phyloP scores from a whole-genome alignment of 2,888 invertebrate species.

The Melieria picta region DNA sequence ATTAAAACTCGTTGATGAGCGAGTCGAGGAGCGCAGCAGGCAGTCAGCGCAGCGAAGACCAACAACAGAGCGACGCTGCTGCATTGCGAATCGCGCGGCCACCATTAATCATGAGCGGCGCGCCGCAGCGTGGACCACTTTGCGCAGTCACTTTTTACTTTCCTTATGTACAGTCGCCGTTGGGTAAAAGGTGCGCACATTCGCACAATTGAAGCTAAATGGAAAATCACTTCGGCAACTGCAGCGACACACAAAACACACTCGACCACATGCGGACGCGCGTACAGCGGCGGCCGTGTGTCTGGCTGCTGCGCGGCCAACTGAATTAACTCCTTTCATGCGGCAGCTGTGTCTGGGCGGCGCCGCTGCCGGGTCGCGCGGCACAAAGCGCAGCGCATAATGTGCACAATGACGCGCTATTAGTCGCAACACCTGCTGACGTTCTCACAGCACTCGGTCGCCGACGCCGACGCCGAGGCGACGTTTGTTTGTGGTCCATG shows the following conservation, averaged over 20 bases:
- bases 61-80: too few relatives aligned
- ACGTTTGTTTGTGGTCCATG: neutral
- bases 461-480: neutral
- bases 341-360: slow-evolving; percentile 24
- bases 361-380: slow-evolving; percentile 22
- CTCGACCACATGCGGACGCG: neutral
- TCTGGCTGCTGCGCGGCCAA: neutral
- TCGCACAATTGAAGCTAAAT: slow-evolving; percentile 6
- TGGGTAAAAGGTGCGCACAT: neutral
- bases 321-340: slow-evolving; percentile 24
- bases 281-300: neutral
- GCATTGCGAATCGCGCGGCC: too few relatives aligned
- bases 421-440: slow-evolving; percentile 28
- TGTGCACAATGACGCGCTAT: slow-evolving; percentile 27
- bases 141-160: too few relatives aligned
- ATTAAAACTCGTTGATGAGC: too few relatives aligned
- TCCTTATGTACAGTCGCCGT: too few relatives aligned
- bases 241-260: neutral
- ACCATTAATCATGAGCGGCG: too few relatives aligned
- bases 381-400: neutral
- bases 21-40: too few relatives aligned
- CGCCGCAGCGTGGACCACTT: too few relatives aligned
- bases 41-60: too few relatives aligned
- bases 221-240: neutral
- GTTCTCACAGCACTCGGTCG: slow-evolving; percentile 10